phyloP scores from a whole-genome alignment of 2,797 vertebrate species.

The Poecilia wingei region DNA sequence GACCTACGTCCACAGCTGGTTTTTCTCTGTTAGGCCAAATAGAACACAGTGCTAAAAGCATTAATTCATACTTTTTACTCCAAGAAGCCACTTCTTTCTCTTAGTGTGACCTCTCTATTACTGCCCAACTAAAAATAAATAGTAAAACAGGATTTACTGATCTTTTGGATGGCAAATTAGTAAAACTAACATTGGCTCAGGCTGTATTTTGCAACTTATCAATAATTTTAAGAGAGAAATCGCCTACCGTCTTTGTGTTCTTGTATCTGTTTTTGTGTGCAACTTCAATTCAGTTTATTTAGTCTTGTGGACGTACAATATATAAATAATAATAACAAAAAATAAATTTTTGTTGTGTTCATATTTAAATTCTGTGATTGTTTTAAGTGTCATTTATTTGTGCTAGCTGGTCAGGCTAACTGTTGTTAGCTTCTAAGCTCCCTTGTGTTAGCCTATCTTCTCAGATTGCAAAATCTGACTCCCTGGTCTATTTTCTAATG shows the following conservation, averaged over 20 bases:
- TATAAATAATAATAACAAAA: too few species aligned
- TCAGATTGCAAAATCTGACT: neutral
- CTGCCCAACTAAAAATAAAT: neutral
- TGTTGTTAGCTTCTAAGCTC: too few species aligned
- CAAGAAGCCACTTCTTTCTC: neutral
- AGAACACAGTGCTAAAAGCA: neutral
- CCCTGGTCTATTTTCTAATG: neutral
- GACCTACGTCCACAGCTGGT: neutral
- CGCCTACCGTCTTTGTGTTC: too few species aligned
- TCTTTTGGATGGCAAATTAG: neutral
- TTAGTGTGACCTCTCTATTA: neutral
- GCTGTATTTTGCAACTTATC: neutral
- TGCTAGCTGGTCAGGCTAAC: too few species aligned
- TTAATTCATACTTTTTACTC: neutral
- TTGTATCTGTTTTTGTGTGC: too few species aligned
- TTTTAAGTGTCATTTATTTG: too few species aligned
- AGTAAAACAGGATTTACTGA: neutral
- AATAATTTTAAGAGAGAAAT: too few species aligned
- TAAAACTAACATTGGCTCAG: neutral
- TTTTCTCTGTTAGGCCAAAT: neutral
- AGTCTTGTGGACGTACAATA: too few species aligned
- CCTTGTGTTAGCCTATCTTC: too few species aligned
- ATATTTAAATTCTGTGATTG: too few species aligned
- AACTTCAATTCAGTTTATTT: neutral
- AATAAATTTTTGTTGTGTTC: too few species aligned